Base-by-base conservation (phyloP, 2,797 vertebrate species). In the Pantherophis vulpinus region DNA sequence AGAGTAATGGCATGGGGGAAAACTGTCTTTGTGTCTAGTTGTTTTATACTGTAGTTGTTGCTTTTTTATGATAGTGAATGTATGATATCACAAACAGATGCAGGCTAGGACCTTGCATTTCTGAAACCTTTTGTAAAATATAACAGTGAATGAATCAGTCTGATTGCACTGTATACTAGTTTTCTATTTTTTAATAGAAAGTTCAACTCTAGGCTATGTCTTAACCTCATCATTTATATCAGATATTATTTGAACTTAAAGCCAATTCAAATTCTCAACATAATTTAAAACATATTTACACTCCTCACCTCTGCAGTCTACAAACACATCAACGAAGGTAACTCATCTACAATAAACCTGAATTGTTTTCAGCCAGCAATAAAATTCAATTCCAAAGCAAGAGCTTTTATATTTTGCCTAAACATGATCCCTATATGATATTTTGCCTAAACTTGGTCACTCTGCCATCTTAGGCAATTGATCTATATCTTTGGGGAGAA, bases 271-370 rank as follows among this genome's bases (percentile, higher is more conserved):
- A 94, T 54, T 95, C 90, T 95, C 90, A 59, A 66, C 94, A 47
- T 92, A 95, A 94, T 96, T 95, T 95, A 94, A 95, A 97, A 95
- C 92, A 96, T 87, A 94, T 94, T 95, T 96, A 16, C 27, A 89
- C 92, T 95, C 90, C 63, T 92, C 91, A 94, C 91, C 87, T 4
- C 27, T 92, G 95, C 93, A 93, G 86, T 93, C n/a, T 92, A 93
- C 63, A 55, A 95, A 94, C 51, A 7, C 79, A 94, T 90, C 91
- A 93, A 47, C 88, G 87, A 94, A 95, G 91, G 70, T 27, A 92
- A 83, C 16, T 0, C 0, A 93, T 93, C 54, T 37, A 93, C 87
- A 63, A 29, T 63, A 60, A 60, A 23, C 23, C 23, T 63, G 61
- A 63, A 63, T 4, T 63, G 27, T 63, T 63, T 61, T 29, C 9